Conservation (phyloP, 1,140 invertebrate genomes). For the Stratiolaelaps scimitus region DNA sequence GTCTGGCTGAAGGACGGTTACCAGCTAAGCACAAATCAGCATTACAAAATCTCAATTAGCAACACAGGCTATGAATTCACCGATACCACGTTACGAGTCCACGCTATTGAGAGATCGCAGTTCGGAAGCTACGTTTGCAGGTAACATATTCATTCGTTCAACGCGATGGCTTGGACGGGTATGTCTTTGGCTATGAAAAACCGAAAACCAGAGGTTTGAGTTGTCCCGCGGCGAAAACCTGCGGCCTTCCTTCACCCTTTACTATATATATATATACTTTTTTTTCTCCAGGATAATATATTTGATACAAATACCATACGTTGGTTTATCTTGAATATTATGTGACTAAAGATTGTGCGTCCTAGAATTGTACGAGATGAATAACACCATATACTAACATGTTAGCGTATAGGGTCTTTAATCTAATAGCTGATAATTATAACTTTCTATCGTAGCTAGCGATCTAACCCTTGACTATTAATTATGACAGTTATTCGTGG, state of each 20-base stretch:
- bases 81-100: conserved; percentile 70
- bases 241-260: conserved; percentile 3
- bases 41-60: conserved; percentile 72
- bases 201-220: too few species aligned
- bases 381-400: too few species aligned
- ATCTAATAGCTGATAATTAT: too few species aligned
- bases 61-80: conserved; percentile 77
- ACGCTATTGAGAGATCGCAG: conserved; percentile 77
- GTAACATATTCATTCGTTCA: too few species aligned
- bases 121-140: conserved; percentile 73
- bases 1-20: conserved; percentile 66
- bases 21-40: conserved; percentile 69
- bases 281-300: background rate
- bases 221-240: background rate
- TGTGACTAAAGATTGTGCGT: background rate
- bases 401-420: too few species aligned
- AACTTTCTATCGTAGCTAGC: too few species aligned
- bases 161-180: too few species aligned
- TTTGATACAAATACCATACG: background rate
- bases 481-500: too few species aligned
- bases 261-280: background rate
- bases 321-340: background rate
- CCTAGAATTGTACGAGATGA: too few species aligned
- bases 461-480: too few species aligned
- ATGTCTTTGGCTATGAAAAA: too few species aligned